Conservation (phyloP, 2,888 invertebrate species). For the Aethes cnicana region DNA sequence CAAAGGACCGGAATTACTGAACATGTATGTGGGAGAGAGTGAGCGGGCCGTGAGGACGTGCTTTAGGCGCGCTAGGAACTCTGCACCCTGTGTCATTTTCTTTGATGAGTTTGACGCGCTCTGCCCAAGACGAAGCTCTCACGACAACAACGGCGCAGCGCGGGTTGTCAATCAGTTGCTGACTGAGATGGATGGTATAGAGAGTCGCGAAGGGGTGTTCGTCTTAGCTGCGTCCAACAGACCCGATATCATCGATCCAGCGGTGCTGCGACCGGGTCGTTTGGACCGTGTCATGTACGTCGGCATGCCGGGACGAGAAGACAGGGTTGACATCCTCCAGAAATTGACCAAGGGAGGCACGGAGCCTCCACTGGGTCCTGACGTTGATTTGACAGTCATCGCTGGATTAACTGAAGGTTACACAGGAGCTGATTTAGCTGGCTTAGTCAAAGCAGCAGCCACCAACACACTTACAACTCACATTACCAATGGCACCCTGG, state of each 20-base stretch:
- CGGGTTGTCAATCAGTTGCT: constrained; percentile 98
- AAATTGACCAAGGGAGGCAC: constrained; percentile 95
- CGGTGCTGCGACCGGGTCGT: constrained; percentile 93
- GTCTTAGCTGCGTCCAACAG: constrained; percentile 98
- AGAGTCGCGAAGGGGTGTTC: constrained; percentile 94
- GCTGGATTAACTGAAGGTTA: constrained; percentile 89
- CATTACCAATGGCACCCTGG: constrained; percentile 80
- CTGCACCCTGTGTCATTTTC: constrained; percentile 98
- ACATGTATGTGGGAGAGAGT: constrained; percentile 99
- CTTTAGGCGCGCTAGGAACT: constrained; percentile 96
- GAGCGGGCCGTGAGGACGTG: constrained; percentile 98
- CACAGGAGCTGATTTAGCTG: constrained; percentile 96
- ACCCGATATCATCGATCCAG: constrained; percentile 98
- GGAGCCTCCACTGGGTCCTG: constrained; percentile 87
- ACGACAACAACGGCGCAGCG: constrained; percentile 87
- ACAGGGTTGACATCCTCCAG: constrained; percentile 93
- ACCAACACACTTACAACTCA: constrained; percentile 90
- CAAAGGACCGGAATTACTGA: constrained; percentile 98
- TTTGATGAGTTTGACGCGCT: constrained; percentile 99
- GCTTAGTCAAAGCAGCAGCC: constrained; percentile 93
- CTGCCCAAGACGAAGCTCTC: constrained; percentile 93
- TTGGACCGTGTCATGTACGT: constrained; percentile 95
- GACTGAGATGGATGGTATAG: constrained; percentile 99
- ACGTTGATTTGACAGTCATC: constrained; percentile 88
- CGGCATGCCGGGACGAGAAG: constrained; percentile 90